phyloP scores from a whole-genome alignment of 92 coral and sea anemone genomes.

The Chrysogorgia sp. region DNA sequence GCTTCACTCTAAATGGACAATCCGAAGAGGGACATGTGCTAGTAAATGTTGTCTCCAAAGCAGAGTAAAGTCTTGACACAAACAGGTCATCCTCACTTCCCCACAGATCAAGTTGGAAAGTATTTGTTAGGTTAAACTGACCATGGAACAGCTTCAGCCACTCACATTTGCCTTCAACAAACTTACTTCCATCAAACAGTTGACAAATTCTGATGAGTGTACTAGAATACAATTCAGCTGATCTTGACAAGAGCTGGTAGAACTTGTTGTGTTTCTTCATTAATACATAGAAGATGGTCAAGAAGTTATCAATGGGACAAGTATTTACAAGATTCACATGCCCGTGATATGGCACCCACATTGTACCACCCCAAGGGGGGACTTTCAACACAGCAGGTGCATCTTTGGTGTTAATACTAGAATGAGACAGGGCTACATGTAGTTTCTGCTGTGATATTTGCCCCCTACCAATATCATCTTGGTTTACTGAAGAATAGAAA shows the following conservation, averaged over 20 bases:
- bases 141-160: constrained; percentile 54
- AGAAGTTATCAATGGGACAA: constrained; percentile 61
- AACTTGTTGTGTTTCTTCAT: constrained; percentile 12
- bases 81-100: constrained; percentile 63
- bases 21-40: constrained; percentile 51
- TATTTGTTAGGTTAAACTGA: constrained; percentile 47
- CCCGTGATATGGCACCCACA: constrained; percentile 21
- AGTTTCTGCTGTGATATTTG: neutral
- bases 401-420: neutral
- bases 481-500: constrained; percentile 5
- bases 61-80: constrained; percentile 42
- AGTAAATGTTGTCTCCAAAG: neutral
- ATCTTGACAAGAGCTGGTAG: constrained; percentile 10
- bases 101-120: constrained; percentile 49
- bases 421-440: constrained; percentile 41
- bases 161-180: constrained; percentile 42
- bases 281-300: constrained; percentile 50
- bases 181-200: constrained; percentile 38
- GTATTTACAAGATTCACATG: constrained; percentile 39
- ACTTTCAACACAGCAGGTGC: constrained; percentile 30
- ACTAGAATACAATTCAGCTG: constrained; percentile 39
- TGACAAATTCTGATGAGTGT: constrained; percentile 35
- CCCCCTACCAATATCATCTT: neutral
- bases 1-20: too few species aligned
- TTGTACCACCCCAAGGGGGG: constrained; percentile 59